Percentiles rank a stretch among this genome's conserved stretches.
Conservation (phyloP, 1,140 invertebrate species). For the Asobara japonica region DNA sequence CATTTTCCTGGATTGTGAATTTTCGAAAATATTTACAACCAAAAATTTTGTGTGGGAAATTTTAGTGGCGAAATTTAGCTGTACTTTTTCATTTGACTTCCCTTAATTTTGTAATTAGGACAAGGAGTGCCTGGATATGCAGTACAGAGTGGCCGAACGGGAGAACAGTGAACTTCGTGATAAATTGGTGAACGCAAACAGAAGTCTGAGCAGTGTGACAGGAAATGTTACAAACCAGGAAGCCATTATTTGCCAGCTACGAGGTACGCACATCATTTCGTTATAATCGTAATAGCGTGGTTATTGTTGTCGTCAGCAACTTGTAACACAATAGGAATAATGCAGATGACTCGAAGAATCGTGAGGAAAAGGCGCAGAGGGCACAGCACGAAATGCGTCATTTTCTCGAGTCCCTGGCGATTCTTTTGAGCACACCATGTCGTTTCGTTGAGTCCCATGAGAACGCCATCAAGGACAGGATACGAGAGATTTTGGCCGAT, state of each 20-base stretch:
- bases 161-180: slow-evolving; percentile 75
- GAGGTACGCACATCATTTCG: slow-evolving; percentile 65
- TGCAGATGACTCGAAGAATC: slow-evolving; percentile 75
- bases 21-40: no score
- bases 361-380: slow-evolving; percentile 75
- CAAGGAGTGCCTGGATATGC: slow-evolving; percentile 75
- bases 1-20: no score
- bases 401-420: slow-evolving; percentile 74
- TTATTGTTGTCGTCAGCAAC: slow-evolving; percentile 5
- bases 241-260: slow-evolving; percentile 72
- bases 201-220: slow-evolving; percentile 73
- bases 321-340: slow-evolving; percentile 35
- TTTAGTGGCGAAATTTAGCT: slow-evolving; percentile 10
- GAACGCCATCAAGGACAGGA: slow-evolving; percentile 78
- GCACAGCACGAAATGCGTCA: slow-evolving; percentile 74
- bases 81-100: not conserved
- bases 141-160: slow-evolving; percentile 72
- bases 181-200: slow-evolving; percentile 71
- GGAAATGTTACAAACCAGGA: slow-evolving; percentile 76
- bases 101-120: slow-evolving; percentile 66
- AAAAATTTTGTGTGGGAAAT: no score
- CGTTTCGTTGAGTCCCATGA: slow-evolving; percentile 80
- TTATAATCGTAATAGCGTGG: slow-evolving; percentile 16
- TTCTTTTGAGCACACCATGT: slow-evolving; percentile 74
- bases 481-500: slow-evolving; percentile 78